Conservation (phyloP, 2,113 vertebrate genomes). For the Sciurus niger region DNA sequence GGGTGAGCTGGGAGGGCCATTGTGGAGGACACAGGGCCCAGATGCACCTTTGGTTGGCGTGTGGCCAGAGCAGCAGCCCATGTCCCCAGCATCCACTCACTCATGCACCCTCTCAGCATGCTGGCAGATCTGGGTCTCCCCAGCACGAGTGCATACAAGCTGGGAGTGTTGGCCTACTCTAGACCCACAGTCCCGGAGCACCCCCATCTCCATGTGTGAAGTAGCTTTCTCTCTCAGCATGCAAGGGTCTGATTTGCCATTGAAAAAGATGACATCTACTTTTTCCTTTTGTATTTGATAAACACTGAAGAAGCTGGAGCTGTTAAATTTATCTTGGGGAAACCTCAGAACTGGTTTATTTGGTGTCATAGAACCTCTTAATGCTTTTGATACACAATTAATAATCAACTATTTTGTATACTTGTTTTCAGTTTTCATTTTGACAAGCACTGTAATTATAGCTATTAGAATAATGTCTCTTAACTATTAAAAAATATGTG, state of each 20-base stretch:
- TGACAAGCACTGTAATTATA: slow-evolving; percentile 95
- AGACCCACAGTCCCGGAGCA: slow-evolving; percentile 84
- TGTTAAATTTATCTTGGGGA: slow-evolving; percentile 90
- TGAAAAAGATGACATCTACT: slow-evolving; percentile 84
- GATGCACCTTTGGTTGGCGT: slow-evolving; percentile 52
- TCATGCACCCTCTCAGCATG: slow-evolving; percentile 42
- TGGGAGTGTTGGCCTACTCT: slow-evolving; percentile 86
- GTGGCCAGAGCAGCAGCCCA: slow-evolving; percentile 83
- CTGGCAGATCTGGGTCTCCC: slow-evolving; percentile 81
- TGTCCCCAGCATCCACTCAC: slow-evolving; percentile 77
- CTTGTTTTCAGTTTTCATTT: slow-evolving; percentile 93
- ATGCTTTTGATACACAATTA: slow-evolving; percentile 90
- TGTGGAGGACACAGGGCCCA: slow-evolving; percentile 2
- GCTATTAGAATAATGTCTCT: slow-evolving; percentile 93
- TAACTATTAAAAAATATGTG: slow-evolving; percentile 84
- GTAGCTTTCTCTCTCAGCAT: slow-evolving; percentile 89
- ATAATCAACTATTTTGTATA: slow-evolving; percentile 94
- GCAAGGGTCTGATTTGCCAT: slow-evolving; percentile 91
- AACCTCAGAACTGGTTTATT: slow-evolving; percentile 79
- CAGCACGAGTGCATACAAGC: slow-evolving; percentile 77
- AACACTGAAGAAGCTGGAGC: slow-evolving; percentile 92
- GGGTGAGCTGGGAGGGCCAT: slow-evolving; percentile 40
- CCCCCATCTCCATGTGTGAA: slow-evolving; percentile 86
- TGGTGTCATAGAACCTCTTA: slow-evolving; percentile 91
- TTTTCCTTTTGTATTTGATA: slow-evolving; percentile 91